phyloP scores from a whole-genome alignment of 2,797 vertebrate species.

The Cossypha dichroa region DNA sequence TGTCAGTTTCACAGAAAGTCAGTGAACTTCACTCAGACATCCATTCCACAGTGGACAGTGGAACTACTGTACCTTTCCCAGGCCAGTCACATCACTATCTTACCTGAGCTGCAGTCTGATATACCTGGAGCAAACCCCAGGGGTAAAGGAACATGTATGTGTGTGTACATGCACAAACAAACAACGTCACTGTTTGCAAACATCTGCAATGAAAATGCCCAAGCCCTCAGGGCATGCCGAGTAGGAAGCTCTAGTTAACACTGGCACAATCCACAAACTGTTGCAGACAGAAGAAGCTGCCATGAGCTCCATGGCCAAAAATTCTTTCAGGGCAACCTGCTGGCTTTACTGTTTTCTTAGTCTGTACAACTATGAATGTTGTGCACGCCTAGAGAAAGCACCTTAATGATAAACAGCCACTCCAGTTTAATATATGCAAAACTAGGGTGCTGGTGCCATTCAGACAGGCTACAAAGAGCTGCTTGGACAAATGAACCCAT shows the following conservation, averaged over 20 bases:
- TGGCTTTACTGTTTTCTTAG: not conserved
- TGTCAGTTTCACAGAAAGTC: not conserved
- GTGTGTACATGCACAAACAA: too few relatives aligned
- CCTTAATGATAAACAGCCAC: not conserved
- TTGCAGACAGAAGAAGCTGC: not conserved
- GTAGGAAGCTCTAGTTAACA: not conserved
- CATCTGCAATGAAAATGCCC: not conserved
- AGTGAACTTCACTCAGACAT: not conserved
- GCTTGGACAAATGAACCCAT: not conserved
- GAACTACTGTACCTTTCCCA: not conserved
- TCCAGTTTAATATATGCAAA: not conserved
- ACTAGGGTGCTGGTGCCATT: not conserved
- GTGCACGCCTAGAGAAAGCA: not conserved
- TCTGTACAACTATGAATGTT: not conserved
- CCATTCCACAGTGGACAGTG: not conserved
- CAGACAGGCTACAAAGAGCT: not conserved
- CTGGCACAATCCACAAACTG: not conserved
- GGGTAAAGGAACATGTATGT: rapidly evolving
- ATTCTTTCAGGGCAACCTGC: not conserved
- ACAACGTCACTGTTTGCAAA: not conserved
- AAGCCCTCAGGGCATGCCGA: rapidly evolving
- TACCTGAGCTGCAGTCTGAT: not conserved
- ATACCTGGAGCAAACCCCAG: not conserved
- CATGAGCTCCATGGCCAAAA: not conserved
- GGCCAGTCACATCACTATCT: not conserved